Conservation (phyloP, 2,113 vertebrate species). For the Stigmatopora argus region DNA sequence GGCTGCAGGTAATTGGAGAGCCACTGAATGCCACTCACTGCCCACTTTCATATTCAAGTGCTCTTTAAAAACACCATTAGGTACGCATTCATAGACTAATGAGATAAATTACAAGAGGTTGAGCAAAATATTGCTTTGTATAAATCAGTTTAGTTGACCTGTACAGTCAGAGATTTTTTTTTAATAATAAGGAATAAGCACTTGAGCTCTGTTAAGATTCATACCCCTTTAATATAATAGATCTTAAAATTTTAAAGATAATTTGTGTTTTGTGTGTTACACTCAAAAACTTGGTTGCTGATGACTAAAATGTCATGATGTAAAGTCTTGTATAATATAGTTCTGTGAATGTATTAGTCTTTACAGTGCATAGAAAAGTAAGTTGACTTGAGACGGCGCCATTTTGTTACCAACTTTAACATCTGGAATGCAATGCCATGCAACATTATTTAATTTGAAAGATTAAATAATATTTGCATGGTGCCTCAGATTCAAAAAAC, state of each 20-base stretch:
- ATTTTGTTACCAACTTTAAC: too few relatives aligned
- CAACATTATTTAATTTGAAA: background rate
- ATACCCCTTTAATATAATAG: too few relatives aligned
- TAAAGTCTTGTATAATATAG: too few relatives aligned
- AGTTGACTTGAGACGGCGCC: too few relatives aligned
- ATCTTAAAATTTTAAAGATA: too few relatives aligned
- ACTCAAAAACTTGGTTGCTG: too few relatives aligned
- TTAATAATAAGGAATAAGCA: background rate
- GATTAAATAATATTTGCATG: background rate
- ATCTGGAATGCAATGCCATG: too few relatives aligned
- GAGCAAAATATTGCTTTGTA: background rate
- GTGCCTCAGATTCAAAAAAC: background rate
- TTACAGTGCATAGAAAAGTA: too few relatives aligned
- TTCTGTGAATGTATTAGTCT: too few relatives aligned
- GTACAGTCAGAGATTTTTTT: background rate
- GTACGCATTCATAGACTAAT: background rate
- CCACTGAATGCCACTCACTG: conserved; percentile 25
- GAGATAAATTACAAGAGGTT: background rate
- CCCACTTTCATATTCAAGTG: background rate
- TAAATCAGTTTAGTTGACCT: background rate
- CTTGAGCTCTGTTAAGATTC: too few relatives aligned
- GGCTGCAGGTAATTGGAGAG: conserved; percentile 44
- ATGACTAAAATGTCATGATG: too few relatives aligned
- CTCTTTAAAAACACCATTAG: conserved; percentile 3
- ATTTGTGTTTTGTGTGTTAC: too few relatives aligned